A percentile compares a stretch with the other conserved stretches of the same genome.
Conservation (phyloP, 2,113 vertebrate genomes). For the Sylvia atricapilla region DNA sequence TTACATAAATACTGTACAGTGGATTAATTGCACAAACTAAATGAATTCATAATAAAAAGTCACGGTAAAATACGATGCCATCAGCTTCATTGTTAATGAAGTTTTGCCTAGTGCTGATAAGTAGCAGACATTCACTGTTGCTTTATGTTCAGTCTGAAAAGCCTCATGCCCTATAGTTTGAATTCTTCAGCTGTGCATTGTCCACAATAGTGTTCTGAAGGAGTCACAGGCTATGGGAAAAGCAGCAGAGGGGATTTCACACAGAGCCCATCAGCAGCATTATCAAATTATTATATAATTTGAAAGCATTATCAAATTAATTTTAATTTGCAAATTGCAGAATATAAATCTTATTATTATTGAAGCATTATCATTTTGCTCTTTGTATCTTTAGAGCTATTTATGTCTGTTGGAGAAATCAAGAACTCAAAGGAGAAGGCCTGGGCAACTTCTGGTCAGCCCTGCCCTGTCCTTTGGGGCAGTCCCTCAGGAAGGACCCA, state of each 20-base stretch:
- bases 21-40: conserved; percentile 63
- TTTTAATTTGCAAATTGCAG: not conserved
- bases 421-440: not conserved
- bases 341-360: not conserved
- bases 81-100: conserved; percentile 49
- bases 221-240: conserved; percentile 53
- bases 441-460: not conserved
- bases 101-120: conserved; percentile 44
- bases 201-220: conserved; percentile 41
- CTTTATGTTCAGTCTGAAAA: conserved; percentile 45
- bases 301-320: not conserved
- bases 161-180: conserved; percentile 44
- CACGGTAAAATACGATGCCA: conserved; percentile 32
- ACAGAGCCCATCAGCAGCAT: not conserved
- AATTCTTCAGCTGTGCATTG: conserved; percentile 44
- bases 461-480: not conserved
- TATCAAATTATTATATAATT: not conserved
- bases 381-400: not conserved
- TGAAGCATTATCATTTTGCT: not conserved
- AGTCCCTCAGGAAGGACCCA: not conserved
- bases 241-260: conserved; percentile 36
- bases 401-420: not conserved
- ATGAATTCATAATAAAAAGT: conserved; percentile 59
- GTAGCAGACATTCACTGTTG: conserved; percentile 50
- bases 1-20: conserved; percentile 64